Base-by-base conservation (phyloP, 2,888 invertebrate species). In the Ceramica pisi region DNA sequence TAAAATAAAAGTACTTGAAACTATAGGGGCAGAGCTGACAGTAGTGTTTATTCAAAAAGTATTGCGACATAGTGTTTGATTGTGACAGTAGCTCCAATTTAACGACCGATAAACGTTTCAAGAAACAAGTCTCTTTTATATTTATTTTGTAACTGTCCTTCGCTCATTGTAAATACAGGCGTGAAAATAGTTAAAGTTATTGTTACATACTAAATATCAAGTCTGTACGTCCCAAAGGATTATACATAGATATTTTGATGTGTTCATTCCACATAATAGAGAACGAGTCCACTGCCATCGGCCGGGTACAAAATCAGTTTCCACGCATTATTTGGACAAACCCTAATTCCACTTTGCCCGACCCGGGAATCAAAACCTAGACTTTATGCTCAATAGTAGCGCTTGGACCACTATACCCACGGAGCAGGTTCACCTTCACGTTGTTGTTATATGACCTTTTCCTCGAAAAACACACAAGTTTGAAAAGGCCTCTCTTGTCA, bases 1-100 rank as follows among this genome's bases (percentile, higher is more conserved):
- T 72, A 46, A 75, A 79, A 57, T 65, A 21, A 63, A 70, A 55
- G 31, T 62, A 59, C 21, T 65, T 31, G 38, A 56, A 73, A 71
- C 23, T 46, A 62, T 76, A 74, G 60, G 71, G 64, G 69, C 50
- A 56, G 14, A 35, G 19, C 16, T 46, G n/a, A 51, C 50, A 35
- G 63, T 38, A 23, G 14, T 35, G 26, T 21, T 38, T 46, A 61
- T 65, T 1, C 31, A 51, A 57, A 57, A 53, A 10, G 19, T 56
- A 38, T 71, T 78, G 65, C 71, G 61, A 60, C 64, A 78, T 62
- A 41, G 4, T 12, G 41, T 35, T 31, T 44, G 69, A 65, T 41
- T 53, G 64, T 62, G 31, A 31, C 53, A 51, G 56, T 62, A 48
- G 63, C 50, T 38, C 38, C 19, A 59, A 50, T 66, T 64, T 65